Base-by-base conservation (phyloP, 2,888 invertebrate species). In the Amiota mariae region DNA sequence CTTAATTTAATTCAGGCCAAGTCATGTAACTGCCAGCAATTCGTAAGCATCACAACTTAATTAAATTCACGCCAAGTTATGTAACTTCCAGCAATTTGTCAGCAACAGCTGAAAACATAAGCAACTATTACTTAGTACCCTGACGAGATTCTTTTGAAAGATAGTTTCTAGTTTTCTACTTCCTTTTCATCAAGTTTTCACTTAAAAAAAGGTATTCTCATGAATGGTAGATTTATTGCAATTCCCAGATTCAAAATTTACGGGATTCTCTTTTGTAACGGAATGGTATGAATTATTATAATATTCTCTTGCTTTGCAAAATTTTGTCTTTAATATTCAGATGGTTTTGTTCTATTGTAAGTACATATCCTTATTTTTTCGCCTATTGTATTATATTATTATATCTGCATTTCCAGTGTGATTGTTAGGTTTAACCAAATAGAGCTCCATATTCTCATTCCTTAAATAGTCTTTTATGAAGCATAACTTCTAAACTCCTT, bases 231-330 rank as follows among this genome's bases (percentile, higher is more conserved):
- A n/a, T n/a, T n/a, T n/a, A n/a, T n/a, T n/a, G n/a, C n/a, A n/a
- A n/a, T n/a, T 70, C 46, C 70, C 70, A 57, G n/a, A 24, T 54
- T 70, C 70, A 54, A 70, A 20, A 56, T 70, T 46, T 6, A 70
- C 24, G 8, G 70, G 70, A 11, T 70, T 70, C 46, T 56, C 70
- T 18, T 70, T 54, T 18, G 56, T 70, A 24, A 54, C 54, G 11
- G 70, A 70, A 70, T 70, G 54, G 15, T 70, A 70, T 8, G 36
- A 36, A 56, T 70, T 70, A 70, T 54, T 70, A 12, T 49, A 49
- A 12, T 10, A 15, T 68, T 49, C n/a, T 49, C 47, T 49, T 49
- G 68, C 49, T 49, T 68, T 68, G 51, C 68, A 48, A 8, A 48
- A n/a, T n/a, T 36, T 68, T 68, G 8, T 68, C 68, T 51, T 68